These are phyloP conservation scores for Melitaea cinxia DNA, from an alignment of 1,140 invertebrate species.

Conservation along the genomic window DNA sequence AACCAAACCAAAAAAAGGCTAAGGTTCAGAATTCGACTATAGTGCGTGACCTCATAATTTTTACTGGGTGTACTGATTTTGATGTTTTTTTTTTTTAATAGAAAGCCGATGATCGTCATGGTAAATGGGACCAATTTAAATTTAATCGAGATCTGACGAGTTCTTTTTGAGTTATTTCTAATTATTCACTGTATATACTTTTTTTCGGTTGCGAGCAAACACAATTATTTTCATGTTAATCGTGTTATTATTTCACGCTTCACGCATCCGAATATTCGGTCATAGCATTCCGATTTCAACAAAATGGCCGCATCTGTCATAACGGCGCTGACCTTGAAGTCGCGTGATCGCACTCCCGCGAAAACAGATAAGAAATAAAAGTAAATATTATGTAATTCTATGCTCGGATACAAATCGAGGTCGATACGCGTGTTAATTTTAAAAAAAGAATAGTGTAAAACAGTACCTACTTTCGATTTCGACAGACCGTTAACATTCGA, in stretches of 20 bases:
- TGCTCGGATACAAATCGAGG: constrained; percentile 55
- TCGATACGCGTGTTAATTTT: constrained; percentile 14
- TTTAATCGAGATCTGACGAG: too few relatives aligned
- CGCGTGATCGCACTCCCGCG: constrained; percentile 25
- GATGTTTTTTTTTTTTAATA: too few relatives aligned
- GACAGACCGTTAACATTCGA: constrained; percentile 46
- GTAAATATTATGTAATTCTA: constrained; percentile 34
- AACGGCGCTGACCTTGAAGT: constrained; percentile 41
- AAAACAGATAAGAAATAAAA: constrained; percentile 16
- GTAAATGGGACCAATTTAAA: too few relatives aligned
- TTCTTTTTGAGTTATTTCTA: too few relatives aligned
- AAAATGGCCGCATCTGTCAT: constrained; percentile 35
- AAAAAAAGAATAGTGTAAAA: constrained; percentile 15
- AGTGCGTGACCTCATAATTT: too few relatives aligned
- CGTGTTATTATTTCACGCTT: constrained; percentile 44
- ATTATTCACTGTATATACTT: too few relatives aligned
- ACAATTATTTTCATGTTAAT: too few relatives aligned
- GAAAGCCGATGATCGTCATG: too few relatives aligned
- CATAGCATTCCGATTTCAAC: constrained; percentile 39
- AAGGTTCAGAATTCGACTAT: too few relatives aligned
- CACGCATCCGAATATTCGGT: constrained; percentile 38
- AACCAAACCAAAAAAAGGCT: too few relatives aligned
- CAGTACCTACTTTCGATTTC: constrained; percentile 58
- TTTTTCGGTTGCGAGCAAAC: too few relatives aligned
- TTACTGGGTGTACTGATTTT: too few relatives aligned